Evolutionary conservation across 2,113 vertebrate species (phyloP).

Genomic region (Lophura nycthemera): DNA sequence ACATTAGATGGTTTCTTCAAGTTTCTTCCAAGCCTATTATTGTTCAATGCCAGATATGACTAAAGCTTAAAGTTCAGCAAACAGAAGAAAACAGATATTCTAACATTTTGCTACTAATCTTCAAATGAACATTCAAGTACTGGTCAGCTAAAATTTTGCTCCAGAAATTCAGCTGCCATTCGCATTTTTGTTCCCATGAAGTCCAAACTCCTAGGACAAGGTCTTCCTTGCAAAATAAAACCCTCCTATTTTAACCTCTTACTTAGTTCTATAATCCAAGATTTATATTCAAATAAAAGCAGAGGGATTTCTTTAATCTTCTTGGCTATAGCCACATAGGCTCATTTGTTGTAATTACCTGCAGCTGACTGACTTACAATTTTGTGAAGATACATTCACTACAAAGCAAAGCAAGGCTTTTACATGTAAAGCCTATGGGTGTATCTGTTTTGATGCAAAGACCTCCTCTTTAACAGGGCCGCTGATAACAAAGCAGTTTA

Average conservation of each 20-base stretch:
- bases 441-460: accelerated
- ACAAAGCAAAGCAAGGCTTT: background rate
- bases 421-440: background rate
- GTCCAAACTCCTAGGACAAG: background rate
- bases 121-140: background rate
- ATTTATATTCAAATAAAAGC: background rate
- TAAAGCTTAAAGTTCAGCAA: background rate
- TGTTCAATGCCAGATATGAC: slow-evolving; percentile 25
- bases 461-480: background rate
- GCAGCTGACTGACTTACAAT: background rate
- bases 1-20: background rate
- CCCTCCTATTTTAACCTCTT: background rate
- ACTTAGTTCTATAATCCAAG: background rate
- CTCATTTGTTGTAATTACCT: background rate
- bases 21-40: background rate
- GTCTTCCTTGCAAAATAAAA: slow-evolving; percentile 1
- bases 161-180: background rate
- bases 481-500: background rate
- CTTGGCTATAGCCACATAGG: background rate
- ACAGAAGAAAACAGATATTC: background rate
- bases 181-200: background rate
- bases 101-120: background rate
- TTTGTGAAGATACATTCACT: background rate
- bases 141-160: background rate
- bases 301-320: background rate